Conservation (phyloP, 92 coral and sea anemone species). For the Epizoanthus fatuus region DNA sequence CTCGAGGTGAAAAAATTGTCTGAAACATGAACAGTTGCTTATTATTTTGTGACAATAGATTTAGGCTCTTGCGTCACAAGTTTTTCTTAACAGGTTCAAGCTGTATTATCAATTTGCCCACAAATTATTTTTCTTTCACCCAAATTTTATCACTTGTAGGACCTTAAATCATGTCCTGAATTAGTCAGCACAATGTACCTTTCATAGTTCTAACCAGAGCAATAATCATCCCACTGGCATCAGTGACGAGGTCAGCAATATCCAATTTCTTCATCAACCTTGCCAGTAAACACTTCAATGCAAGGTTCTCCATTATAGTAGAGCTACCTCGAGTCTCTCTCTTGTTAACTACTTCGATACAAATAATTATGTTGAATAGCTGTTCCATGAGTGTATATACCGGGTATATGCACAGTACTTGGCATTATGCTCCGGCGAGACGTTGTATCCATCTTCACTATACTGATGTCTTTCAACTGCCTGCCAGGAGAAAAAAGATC, state of each 20-base stretch:
- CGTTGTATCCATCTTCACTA: slow-evolving; percentile 55
- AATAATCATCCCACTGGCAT: slow-evolving; percentile 59
- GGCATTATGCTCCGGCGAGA: slow-evolving; percentile 65
- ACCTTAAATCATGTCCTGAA: too few relatives aligned
- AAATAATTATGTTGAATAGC: slow-evolving; percentile 45
- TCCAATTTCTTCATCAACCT: slow-evolving; percentile 41
- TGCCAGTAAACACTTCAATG: slow-evolving; percentile 54
- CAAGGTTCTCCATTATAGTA: slow-evolving; percentile 64
- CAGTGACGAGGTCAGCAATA: slow-evolving; percentile 64
- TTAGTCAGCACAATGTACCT: slow-evolving; percentile 18
- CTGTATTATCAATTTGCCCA: too few relatives aligned
- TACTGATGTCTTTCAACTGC: too few relatives aligned
- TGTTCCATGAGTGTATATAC: slow-evolving; percentile 70
- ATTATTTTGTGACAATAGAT: too few relatives aligned
- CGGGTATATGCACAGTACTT: slow-evolving; percentile 48
- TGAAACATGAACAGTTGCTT: too few relatives aligned
- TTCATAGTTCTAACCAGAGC: slow-evolving; percentile 61
- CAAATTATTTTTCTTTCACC: too few relatives aligned
- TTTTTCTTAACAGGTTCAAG: too few relatives aligned
- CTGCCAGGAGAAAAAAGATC: too few relatives aligned
- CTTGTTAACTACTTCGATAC: slow-evolving; percentile 63
- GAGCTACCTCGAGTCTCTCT: slow-evolving; percentile 57
- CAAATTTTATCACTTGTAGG: too few relatives aligned
- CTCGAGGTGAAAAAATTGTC: too few relatives aligned
- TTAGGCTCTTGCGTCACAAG: too few relatives aligned